Percentiles rank a stretch among this genome's conserved stretches.
These are phyloP conservation scores for Drosophila mauritiana DNA, from an alignment of 1,140 invertebrate genomes.

Conservation along the genomic window DNA sequence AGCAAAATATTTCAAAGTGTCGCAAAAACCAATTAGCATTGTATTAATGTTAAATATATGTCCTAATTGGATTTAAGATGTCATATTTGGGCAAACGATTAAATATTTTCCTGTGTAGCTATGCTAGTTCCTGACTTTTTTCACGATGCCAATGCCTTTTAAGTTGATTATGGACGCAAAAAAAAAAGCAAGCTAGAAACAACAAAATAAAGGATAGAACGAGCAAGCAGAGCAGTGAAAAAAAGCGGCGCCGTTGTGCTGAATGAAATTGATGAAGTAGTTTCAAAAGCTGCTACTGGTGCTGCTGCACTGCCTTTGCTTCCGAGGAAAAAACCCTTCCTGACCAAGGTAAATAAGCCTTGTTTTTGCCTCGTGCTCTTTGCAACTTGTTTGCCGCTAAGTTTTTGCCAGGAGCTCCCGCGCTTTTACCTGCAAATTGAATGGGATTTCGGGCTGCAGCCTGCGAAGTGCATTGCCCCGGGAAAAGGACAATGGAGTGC, in stretches of 20 bases:
- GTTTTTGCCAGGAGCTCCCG: slow-evolving; percentile 31
- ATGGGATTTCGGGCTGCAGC: slow-evolving; percentile 57
- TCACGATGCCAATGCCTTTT: slow-evolving; percentile 71
- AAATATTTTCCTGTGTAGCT: slow-evolving; percentile 14
- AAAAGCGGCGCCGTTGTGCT: slow-evolving; percentile 49
- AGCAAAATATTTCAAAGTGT: too few species aligned
- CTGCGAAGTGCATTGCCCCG: slow-evolving; percentile 59
- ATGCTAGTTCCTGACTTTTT: slow-evolving; percentile 26
- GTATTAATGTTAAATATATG: too few species aligned
- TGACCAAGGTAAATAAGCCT: slow-evolving; percentile 41
- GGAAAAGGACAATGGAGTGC: slow-evolving; percentile 37
- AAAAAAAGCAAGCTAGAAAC: slow-evolving; percentile 13
- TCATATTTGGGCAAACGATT: neutral
- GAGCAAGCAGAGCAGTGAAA: slow-evolving; percentile 8
- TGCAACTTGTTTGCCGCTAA: slow-evolving; percentile 72
- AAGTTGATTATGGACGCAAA: slow-evolving; percentile 66
- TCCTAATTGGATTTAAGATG: too few species aligned
- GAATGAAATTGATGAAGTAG: slow-evolving; percentile 82
- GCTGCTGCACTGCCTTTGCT: slow-evolving; percentile 5
- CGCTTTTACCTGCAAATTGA: slow-evolving; percentile 69
- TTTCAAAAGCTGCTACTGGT: slow-evolving; percentile 50
- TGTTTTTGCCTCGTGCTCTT: slow-evolving; percentile 74
- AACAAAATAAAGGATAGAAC: slow-evolving; percentile 8
- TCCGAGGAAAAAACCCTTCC: slow-evolving; percentile 43
- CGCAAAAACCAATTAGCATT: too few species aligned